Conservation (phyloP, 2,888 invertebrate species). For the Lochmaea crataegi region DNA sequence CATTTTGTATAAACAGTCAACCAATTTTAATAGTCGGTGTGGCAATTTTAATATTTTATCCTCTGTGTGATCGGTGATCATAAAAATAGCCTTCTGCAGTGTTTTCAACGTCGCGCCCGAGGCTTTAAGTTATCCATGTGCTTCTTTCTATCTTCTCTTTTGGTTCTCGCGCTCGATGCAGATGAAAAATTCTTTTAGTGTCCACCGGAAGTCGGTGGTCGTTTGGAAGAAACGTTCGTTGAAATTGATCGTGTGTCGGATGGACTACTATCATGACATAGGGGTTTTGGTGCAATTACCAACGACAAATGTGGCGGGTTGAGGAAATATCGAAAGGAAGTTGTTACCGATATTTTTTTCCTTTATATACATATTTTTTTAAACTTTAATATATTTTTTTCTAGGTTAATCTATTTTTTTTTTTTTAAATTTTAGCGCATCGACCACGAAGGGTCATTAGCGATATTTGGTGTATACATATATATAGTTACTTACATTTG, state of each 20-base stretch:
- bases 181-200: conserved; percentile 20
- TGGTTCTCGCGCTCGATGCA: conserved; percentile 6
- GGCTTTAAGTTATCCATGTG: conserved; percentile 9
- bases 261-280: conserved; percentile 16
- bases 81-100: neutral
- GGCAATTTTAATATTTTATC: too few species aligned
- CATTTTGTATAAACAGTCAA: too few species aligned
- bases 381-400: too few species aligned
- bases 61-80: too few species aligned
- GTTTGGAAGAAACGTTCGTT: conserved; percentile 21
- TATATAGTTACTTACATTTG: too few species aligned
- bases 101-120: conserved; percentile 8
- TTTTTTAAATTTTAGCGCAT: too few species aligned
- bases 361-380: neutral
- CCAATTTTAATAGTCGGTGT: too few species aligned
- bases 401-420: too few species aligned
- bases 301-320: neutral
- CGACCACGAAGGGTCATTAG: too few species aligned
- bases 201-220: conserved; percentile 23
- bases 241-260: conserved; percentile 23
- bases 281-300: conserved; percentile 15
- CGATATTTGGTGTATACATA: too few species aligned
- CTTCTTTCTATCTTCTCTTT: neutral
- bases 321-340: neutral
- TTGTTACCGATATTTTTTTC: neutral